A percentile compares a stretch with the other conserved stretches of the same genome.
Evolutionary conservation across 2,113 vertebrate species (phyloP).

Genomic region (Danio rerio): GRCz12tu NC_133197.1:23748001-23748500

Average conservation of each 20-base stretch:
- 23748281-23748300: not conserved
- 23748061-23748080: too few species aligned
- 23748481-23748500: slow-evolving; percentile 39
- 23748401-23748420: slow-evolving; percentile 43
- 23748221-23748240: not conserved
- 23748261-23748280: not conserved
- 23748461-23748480: slow-evolving; percentile 34
- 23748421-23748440: slow-evolving; percentile 27
- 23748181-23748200: too few species aligned
- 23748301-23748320: slow-evolving; percentile 31
- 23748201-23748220: too few species aligned
- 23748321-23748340: slow-evolving; percentile 22
- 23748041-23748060: too few species aligned
- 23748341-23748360: slow-evolving; percentile 34
- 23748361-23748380: slow-evolving; percentile 60
- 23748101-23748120: too few species aligned
- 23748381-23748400: slow-evolving; percentile 55
- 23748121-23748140: too few species aligned
- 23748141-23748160: not conserved
- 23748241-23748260: not conserved
- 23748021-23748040: too few species aligned
- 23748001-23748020: too few species aligned
- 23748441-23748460: not conserved
- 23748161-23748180: not conserved
- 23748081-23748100: too few species aligned